Conservation (phyloP, 1,140 invertebrate species). For the Forficula auricularia region DNA sequence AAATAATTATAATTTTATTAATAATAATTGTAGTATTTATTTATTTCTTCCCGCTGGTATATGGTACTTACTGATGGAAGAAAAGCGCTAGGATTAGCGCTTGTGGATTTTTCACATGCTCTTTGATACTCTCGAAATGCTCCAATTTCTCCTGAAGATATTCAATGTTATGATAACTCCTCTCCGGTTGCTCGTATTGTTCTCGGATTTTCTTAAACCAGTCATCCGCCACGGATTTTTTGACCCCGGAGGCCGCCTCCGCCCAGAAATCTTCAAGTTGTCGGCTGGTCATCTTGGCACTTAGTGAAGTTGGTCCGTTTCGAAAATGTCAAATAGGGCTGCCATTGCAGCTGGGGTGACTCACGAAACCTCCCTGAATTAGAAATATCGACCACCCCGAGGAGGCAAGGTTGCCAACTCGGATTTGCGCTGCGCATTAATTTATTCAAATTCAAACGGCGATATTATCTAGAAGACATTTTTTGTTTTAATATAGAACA, state of each 20-base stretch:
- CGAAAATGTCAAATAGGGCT: too few species aligned
- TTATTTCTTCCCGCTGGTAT: too few species aligned
- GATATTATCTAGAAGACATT: too few species aligned
- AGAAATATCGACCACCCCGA: too few species aligned
- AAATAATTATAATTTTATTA: not conserved
- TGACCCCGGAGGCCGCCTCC: not conserved
- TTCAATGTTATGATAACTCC: slow-evolving; percentile 21
- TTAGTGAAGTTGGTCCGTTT: too few species aligned
- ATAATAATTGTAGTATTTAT: not conserved
- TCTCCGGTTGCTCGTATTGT: slow-evolving; percentile 11
- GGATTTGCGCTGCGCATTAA: too few species aligned
- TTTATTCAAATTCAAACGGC: too few species aligned
- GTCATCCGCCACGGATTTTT: not conserved
- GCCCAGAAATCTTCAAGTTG: slow-evolving; percentile 2
- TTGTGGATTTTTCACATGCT: slow-evolving; percentile 20
- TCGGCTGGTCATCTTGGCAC: too few species aligned
- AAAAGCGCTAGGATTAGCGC: slow-evolving; percentile 25
- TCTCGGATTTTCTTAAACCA: slow-evolving; percentile 5
- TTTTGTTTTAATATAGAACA: too few species aligned
- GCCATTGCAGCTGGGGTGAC: too few species aligned
- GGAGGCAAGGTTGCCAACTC: not conserved
- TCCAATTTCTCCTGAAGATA: slow-evolving; percentile 23
- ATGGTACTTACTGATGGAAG: slow-evolving; percentile 26
- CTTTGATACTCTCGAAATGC: slow-evolving; percentile 21
- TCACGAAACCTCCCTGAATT: too few species aligned